phyloP scores from a whole-genome alignment of 1,140 invertebrate genomes.

The Venustaconcha ellipsiformis region DNA sequence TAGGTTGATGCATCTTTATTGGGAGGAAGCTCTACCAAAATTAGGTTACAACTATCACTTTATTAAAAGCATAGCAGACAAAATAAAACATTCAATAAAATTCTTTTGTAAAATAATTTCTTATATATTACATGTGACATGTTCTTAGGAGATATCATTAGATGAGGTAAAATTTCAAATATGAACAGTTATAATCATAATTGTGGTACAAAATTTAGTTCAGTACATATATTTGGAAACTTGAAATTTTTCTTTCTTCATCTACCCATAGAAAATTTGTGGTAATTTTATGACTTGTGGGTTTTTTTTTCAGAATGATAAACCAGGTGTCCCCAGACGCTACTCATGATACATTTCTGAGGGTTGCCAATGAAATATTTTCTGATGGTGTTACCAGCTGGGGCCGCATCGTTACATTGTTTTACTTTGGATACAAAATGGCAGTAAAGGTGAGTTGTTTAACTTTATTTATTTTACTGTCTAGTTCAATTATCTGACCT shows the following conservation, averaged over 20 bases:
- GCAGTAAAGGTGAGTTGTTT: conserved; percentile 56
- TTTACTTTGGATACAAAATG: conserved; percentile 69
- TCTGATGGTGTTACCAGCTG: conserved; percentile 65
- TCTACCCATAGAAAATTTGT: background rate
- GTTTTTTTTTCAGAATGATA: conserved; percentile 51
- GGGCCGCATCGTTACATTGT: conserved; percentile 65
- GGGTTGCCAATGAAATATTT: conserved; percentile 65
- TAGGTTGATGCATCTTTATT: too few relatives aligned
- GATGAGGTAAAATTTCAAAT: background rate
- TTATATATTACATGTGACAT: background rate
- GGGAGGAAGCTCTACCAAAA: too few relatives aligned
- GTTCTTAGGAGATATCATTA: background rate
- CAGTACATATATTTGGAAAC: background rate
- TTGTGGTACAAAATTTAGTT: background rate
- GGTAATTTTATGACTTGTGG: background rate
- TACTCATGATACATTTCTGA: conserved; percentile 59
- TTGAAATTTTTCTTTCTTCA: background rate
- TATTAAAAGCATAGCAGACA: too few relatives aligned
- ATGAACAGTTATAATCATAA: background rate
- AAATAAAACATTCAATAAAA: background rate
- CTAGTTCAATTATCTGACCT: background rate
- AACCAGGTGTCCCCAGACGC: conserved; percentile 58
- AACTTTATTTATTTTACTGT: too few relatives aligned
- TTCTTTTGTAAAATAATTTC: background rate
- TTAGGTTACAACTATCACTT: too few relatives aligned